Conservation (phyloP, 2,113 vertebrate species). For the Periophthalmus modestus region DNA sequence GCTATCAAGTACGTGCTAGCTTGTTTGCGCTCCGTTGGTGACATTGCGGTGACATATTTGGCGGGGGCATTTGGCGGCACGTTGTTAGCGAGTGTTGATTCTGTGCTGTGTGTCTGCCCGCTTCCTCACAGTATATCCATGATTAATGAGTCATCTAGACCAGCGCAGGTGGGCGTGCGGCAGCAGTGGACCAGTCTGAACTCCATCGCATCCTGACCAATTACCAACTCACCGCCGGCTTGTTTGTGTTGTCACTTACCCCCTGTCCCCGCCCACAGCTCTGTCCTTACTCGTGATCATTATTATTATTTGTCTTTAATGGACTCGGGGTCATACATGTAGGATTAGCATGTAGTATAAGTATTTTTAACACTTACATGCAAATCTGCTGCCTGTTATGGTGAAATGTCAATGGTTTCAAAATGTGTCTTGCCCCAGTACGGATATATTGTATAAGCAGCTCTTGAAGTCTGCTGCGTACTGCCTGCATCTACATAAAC, state of each 20-base stretch:
- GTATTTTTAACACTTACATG: no score
- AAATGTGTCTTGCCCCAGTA: no score
- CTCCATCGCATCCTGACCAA: constrained; percentile 32
- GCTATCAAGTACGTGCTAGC: constrained; percentile 1
- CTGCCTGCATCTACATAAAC: no score
- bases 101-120: constrained; percentile 33
- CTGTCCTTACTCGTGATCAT: no score
- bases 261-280: no score
- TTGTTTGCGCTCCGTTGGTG: constrained; percentile 32
- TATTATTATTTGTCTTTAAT: no score
- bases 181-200: constrained; percentile 22
- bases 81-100: constrained; percentile 43
- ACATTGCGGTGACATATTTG: constrained; percentile 14
- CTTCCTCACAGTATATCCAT: constrained; percentile 30
- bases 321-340: no score
- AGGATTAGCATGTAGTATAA: no score
- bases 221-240: constrained; percentile 44
- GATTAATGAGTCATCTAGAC: constrained; percentile 63
- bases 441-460: no score
- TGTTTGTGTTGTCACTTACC: constrained; percentile 15
- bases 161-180: constrained; percentile 15
- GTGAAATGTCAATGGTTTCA: no score
- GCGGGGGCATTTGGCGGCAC: constrained; percentile 10
- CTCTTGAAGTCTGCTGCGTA: no score
- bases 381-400: no score